Base-by-base conservation (phyloP, 1,140 invertebrate species). In the Aporrectodea caliginosa region DNA sequence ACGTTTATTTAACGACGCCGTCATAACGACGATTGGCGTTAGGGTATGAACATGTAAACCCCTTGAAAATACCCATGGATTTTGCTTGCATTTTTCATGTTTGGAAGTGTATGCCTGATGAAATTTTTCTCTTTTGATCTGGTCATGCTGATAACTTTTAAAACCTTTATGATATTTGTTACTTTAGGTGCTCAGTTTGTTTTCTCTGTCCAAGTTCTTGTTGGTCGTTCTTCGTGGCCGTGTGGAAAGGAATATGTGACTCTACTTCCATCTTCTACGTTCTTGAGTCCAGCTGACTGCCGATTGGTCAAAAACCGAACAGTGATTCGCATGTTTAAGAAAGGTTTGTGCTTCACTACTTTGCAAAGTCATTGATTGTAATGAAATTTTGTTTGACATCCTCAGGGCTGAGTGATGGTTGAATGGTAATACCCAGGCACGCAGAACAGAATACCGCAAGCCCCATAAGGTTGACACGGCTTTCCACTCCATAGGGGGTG, bases 271-370 rank as follows among this genome's bases (percentile, higher is more conserved):
- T 75, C 73, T 35, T 33, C 31, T 32, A 75, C 31, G 2, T 75
- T 75, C 73, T 32, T 75, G 73, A 75, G 33, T 31, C 73, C 73
- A 1, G 2, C 33, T 33, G 73, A 75, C 73, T 75, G 73, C 22
- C 33, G 31, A 32, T 27, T 29, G 6, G 73, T 29, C 1, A 75
- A 75, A 22, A 35, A 35, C 32, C 1, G 73, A 27, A 27, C 33
- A 14, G 43, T 35, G 16, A 33, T 75, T 12, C 33, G 73, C 22
- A 75, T 75, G 73, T 75, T 75, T 35, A 75, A 75, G 34, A 33
- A 75, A 35, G 73, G 94, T 84, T 22, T 58, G 43, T 58, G 22
- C 6, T 58, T 58, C n/a, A n/a, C n/a, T n/a, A n/a, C n/a, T n/a
- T n/a, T n/a, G n/a, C n/a, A n/a, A n/a, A n/a, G n/a, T n/a, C n/a